Percentiles rank a stretch among this genome's conserved stretches.
phyloP scores from a whole-genome alignment of 2,113 vertebrate genomes.

The Proterorhinus semilunaris region DNA sequence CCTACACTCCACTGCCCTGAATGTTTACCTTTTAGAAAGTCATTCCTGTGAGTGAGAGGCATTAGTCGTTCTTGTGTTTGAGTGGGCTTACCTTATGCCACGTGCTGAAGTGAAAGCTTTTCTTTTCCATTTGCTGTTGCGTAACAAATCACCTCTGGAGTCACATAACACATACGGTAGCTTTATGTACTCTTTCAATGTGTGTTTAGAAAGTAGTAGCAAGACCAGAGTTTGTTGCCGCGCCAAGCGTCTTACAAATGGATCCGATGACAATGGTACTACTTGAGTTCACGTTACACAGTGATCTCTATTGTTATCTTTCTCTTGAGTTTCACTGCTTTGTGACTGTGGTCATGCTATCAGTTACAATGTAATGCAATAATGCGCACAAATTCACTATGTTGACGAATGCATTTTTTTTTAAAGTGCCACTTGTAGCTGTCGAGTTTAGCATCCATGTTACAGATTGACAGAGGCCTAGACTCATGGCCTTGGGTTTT shows the following conservation, averaged over 20 bases:
- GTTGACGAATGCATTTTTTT: no score
- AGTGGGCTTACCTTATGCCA: no score
- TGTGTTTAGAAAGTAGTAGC: conserved; percentile 11
- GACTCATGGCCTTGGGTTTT: neutral
- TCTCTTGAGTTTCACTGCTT: neutral
- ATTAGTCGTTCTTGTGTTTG: neutral
- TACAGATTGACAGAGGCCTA: no score
- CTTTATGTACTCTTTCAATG: neutral
- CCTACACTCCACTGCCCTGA: neutral
- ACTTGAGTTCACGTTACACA: conserved; percentile 1
- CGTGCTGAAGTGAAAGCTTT: no score
- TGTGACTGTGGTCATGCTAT: neutral
- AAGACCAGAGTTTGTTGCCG: neutral
- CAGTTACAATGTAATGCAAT: neutral
- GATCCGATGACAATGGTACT: conserved; percentile 16
- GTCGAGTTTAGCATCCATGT: no score
- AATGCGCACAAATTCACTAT: neutral
- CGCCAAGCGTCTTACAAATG: neutral
- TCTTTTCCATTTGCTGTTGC: no score
- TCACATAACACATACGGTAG: no score
- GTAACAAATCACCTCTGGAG: no score
- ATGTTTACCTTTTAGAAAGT: neutral
- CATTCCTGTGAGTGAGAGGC: neutral
- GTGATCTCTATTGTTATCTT: neutral
- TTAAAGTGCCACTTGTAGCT: no score